These are phyloP conservation scores for Eupithecia exiguata DNA, from an alignment of 2,888 invertebrate genomes.

Conservation along the genomic window DNA sequence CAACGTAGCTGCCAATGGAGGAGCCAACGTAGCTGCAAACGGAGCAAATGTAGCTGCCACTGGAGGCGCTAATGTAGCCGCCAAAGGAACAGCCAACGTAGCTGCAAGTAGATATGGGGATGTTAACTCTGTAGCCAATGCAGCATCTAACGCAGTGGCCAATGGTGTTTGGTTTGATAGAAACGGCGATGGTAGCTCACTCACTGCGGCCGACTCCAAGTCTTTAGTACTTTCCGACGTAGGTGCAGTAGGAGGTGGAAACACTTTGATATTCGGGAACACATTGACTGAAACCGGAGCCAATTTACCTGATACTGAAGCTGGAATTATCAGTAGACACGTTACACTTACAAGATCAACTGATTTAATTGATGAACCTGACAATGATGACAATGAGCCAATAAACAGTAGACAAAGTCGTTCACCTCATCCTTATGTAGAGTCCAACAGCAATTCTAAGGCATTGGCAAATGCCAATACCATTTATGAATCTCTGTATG, in stretches of 20 bases:
- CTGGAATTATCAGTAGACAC: neutral
- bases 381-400: neutral
- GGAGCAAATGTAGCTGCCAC: constrained; percentile 7
- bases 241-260: neutral
- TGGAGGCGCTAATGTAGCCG: neutral
- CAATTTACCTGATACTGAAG: neutral
- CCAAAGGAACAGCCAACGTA: constrained; percentile 3
- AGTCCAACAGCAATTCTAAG: neutral
- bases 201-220: neutral
- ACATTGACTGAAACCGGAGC: neutral
- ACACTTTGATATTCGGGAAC: constrained; percentile 2
- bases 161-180: constrained; percentile 1
- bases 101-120: neutral
- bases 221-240: neutral
- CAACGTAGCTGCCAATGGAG: constrained; percentile 3
- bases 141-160: neutral
- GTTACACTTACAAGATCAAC: neutral
- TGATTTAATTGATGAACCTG: neutral
- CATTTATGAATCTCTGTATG: constrained; percentile 1
- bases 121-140: constrained; percentile 1
- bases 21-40: neutral
- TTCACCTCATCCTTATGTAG: neutral
- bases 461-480: constrained; percentile 1
- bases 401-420: neutral
- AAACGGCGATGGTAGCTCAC: neutral